Base-by-base conservation (phyloP, 2,888 invertebrate species). In the Archips crataeganus region DNA sequence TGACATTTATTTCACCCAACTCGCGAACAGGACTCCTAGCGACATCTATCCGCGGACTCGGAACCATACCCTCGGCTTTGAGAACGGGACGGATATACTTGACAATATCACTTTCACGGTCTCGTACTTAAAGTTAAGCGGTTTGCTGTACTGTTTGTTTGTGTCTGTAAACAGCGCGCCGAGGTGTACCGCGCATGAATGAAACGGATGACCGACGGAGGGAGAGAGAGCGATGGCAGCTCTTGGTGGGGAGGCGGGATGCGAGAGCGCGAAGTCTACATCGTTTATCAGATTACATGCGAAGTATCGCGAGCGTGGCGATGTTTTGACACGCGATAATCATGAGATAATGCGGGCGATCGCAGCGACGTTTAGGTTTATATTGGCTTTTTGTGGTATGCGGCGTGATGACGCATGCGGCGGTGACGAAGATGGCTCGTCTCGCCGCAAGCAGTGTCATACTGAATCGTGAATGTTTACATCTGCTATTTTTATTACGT, bases 301-400 rank as follows among this genome's bases (percentile, higher is more conserved):
- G 94, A 94, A 94, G 94, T 94, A 95, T 94, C 93, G 94, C 93
- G 92, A 93, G 94, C 92, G 93, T 94, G 94, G 93, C 92, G 93
- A 94, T 95, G 94, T 95, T 95, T 94, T 95, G 94, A 95, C 95
- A 94, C 94, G 94, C 94, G 95, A 95, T 94, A 94, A 94, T 94
- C 94, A 93, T 91, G 89, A 94, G 94, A 94, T 95, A 95, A 95
- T 94, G 90, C 94, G 91, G 87, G 87, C 93, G 93, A 94, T 94
- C 94, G 93, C 91, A 83, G 83, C 86, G 89, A 89, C 93, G 88
- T 91, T 94, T 94, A 93, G 93, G 93, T 92, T 94, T 91, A 94
- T 92, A 93, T 93, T 94, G 88, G 91, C 91, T 93, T 94, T 94
- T 92, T 93, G 91, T 90, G 88, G 88, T 84, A 80, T 83, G 84